Conservation (phyloP, 2,113 vertebrate species). For the Perca fluviatilis region DNA sequence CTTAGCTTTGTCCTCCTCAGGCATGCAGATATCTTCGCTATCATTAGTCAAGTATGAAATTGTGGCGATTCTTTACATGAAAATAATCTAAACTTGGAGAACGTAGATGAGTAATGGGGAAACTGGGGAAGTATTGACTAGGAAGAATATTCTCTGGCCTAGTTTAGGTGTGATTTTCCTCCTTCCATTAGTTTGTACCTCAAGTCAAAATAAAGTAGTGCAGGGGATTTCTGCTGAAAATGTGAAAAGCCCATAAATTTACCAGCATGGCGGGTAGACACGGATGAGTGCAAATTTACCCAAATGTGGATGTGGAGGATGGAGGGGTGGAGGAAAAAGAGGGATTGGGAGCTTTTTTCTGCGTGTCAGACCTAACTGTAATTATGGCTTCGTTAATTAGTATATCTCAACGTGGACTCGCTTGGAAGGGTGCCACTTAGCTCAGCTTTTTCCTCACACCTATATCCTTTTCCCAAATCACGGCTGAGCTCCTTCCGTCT, state of each 20-base stretch:
- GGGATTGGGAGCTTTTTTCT: slow-evolving; percentile 62
- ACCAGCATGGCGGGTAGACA: slow-evolving; percentile 13
- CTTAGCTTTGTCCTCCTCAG: slow-evolving; percentile 66
- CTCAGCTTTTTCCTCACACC: slow-evolving; percentile 60
- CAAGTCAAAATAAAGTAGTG: slow-evolving; percentile 46
- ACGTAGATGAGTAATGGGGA: slow-evolving; percentile 51
- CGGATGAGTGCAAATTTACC: slow-evolving; percentile 46
- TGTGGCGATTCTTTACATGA: slow-evolving; percentile 56
- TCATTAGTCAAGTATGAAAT: slow-evolving; percentile 72
- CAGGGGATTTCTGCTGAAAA: slow-evolving; percentile 44
- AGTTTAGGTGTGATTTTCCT: slow-evolving; percentile 43
- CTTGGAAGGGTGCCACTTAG: slow-evolving; percentile 77
- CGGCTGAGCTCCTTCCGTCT: slow-evolving; percentile 28
- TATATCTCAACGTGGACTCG: slow-evolving; percentile 68
- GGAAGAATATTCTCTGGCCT: slow-evolving; percentile 61
- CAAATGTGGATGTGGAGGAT: slow-evolving; percentile 37
- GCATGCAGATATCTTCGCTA: slow-evolving; percentile 49
- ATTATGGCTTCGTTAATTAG: slow-evolving; percentile 85
- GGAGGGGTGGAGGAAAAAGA: slow-evolving; percentile 4
- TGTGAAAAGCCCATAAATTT: slow-evolving; percentile 43
- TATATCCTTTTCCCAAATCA: slow-evolving; percentile 51
- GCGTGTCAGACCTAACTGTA: slow-evolving; percentile 77
- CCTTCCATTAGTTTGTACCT: slow-evolving; percentile 49
- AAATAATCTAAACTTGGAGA: slow-evolving; percentile 54
- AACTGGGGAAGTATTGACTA: background rate